A percentile compares a stretch with the other conserved stretches of the same genome.
Evolutionary conservation across 1,140 invertebrate species (phyloP).

Genomic region (Trichoplusia ni): DNA sequence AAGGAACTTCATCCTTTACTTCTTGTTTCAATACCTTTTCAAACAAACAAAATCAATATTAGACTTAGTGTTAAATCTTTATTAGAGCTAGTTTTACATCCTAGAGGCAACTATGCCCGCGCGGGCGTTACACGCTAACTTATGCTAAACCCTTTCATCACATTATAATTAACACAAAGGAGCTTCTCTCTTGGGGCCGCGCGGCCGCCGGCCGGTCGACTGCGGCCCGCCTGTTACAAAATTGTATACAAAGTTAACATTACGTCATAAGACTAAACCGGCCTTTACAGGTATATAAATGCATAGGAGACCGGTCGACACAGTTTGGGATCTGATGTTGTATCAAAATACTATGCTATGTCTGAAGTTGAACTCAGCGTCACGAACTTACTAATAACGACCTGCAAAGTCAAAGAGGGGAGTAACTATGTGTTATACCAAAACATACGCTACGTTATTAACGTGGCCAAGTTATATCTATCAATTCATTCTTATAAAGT

Average conservation of each 20-base stretch:
- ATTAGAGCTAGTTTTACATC: slow-evolving; percentile 74
- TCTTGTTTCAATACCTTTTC: slow-evolving; percentile 83
- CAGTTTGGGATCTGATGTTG: slow-evolving; percentile 58
- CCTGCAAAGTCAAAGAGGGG: slow-evolving; percentile 80
- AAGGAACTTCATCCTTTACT: slow-evolving; percentile 83
- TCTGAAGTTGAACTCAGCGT: slow-evolving; percentile 63
- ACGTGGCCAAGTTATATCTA: slow-evolving; percentile 26
- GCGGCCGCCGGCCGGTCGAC: slow-evolving; percentile 7
- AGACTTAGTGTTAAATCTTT: slow-evolving; percentile 80
- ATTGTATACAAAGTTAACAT: slow-evolving; percentile 21
- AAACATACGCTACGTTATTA: slow-evolving; percentile 8
- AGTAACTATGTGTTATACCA: slow-evolving; percentile 65
- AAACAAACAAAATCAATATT: slow-evolving; percentile 83
- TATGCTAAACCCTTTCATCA: slow-evolving; percentile 62
- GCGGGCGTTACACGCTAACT: slow-evolving; percentile 64
- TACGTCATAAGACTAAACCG: slow-evolving; percentile 27
- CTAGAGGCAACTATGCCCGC: slow-evolving; percentile 61
- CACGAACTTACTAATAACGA: slow-evolving; percentile 80
- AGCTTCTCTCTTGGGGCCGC: slow-evolving; percentile 30
- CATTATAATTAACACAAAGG: slow-evolving; percentile 47
- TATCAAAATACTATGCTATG: slow-evolving; percentile 68
- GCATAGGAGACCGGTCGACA: slow-evolving; percentile 62
- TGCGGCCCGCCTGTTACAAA: slow-evolving; percentile 37
- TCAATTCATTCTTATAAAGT: slow-evolving; percentile 36
- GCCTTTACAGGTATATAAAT: slow-evolving; percentile 69